Evolutionary conservation across 2,113 vertebrate species (phyloP).

Genomic region (Brachionichthys hirsutus): DNA sequence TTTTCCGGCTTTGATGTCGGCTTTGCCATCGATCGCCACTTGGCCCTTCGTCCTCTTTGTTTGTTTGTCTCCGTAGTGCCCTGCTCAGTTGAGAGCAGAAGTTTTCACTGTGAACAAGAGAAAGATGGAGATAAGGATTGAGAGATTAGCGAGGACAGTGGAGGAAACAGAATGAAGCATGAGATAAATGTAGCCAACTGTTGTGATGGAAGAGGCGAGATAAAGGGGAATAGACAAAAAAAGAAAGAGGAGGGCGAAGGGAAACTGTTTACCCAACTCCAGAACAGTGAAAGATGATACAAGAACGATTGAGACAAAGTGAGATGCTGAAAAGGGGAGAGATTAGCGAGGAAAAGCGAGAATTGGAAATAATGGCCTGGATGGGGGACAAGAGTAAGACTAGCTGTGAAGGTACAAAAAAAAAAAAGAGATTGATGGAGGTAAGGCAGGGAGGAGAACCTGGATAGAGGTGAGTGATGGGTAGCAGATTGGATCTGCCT

Average conservation of each 20-base stretch:
- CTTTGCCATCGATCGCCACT: constrained; percentile 27
- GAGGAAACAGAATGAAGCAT: constrained; percentile 27
- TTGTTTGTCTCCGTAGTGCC: constrained; percentile 51
- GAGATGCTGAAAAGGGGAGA: constrained; percentile 18
- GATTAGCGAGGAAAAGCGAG: constrained; percentile 42
- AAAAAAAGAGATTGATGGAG: constrained; percentile 6
- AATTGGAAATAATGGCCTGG: constrained; percentile 47
- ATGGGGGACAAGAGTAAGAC: constrained; percentile 13
- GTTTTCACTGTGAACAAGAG: constrained; percentile 64
- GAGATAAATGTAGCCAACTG: constrained; percentile 54
- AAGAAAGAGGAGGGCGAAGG: constrained; percentile 49
- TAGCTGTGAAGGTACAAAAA: constrained; percentile 33
- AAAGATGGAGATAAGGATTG: constrained; percentile 67
- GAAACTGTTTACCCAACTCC: constrained; percentile 69
- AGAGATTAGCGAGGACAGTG: constrained; percentile 43
- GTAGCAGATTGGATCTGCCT: constrained; percentile 19
- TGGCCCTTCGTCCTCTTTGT: constrained; percentile 43
- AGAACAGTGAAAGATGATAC: constrained; percentile 62
- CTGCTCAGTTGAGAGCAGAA: constrained; percentile 57
- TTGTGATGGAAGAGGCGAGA: constrained; percentile 64
- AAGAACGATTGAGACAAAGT: constrained; percentile 30
- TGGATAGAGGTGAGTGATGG: background rate
- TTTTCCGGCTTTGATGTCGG: too few relatives aligned
- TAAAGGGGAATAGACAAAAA: constrained; percentile 25
- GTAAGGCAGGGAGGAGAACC: background rate